These are phyloP conservation scores for Harpagifer antarcticus DNA, from an alignment of 2,797 vertebrate genomes.

Conservation along the genomic window DNA sequence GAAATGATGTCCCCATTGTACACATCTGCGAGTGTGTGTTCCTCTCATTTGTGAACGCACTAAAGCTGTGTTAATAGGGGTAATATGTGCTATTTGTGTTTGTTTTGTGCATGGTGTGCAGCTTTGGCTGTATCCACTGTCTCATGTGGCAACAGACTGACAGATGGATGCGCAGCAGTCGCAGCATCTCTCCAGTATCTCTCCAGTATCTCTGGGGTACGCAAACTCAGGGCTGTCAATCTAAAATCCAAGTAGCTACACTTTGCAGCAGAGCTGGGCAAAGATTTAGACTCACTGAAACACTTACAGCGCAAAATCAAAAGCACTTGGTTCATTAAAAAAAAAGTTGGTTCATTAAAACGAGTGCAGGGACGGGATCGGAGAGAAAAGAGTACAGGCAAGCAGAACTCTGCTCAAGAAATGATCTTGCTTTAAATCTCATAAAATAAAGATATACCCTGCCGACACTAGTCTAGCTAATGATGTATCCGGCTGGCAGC, in stretches of 20 bases:
- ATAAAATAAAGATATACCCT: slow-evolving; percentile 41
- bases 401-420: slow-evolving; percentile 22
- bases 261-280: slow-evolving; percentile 20
- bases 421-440: slow-evolving; percentile 33
- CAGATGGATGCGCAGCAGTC: slow-evolving; percentile 47
- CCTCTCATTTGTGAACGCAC: slow-evolving; percentile 4
- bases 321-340: slow-evolving; percentile 56
- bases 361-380: slow-evolving; percentile 44
- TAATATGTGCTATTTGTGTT: slow-evolving; percentile 22
- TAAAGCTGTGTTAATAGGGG: slow-evolving; percentile 25
- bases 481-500: slow-evolving; percentile 48
- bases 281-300: slow-evolving; percentile 30
- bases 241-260: slow-evolving; percentile 34
- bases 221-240: slow-evolving; percentile 41
- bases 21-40: slow-evolving; percentile 35
- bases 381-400: slow-evolving; percentile 37
- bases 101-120: slow-evolving; percentile 3
- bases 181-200: slow-evolving; percentile 30
- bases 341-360: slow-evolving; percentile 58
- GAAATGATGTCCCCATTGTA: slow-evolving; percentile 37
- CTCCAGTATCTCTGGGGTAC: slow-evolving; percentile 29
- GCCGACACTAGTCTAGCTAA: slow-evolving; percentile 19
- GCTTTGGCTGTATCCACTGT: slow-evolving; percentile 32
- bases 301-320: slow-evolving; percentile 48
- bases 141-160: slow-evolving; percentile 37